Conservation (phyloP, 2,797 vertebrate genomes). For the Neosilurus mollespiculum region DNA sequence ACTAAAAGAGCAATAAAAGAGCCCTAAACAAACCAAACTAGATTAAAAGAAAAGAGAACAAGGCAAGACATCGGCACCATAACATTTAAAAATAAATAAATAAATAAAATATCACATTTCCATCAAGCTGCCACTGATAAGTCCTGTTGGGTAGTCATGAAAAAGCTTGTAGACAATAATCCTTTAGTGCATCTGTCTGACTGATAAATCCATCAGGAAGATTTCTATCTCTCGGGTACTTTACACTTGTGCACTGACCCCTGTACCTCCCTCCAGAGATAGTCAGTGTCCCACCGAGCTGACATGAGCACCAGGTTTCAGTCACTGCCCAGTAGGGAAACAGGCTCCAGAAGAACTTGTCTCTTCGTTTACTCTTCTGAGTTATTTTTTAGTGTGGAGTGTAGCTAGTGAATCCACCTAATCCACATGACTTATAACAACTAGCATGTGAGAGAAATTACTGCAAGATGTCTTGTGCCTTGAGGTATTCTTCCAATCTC, state of each 20-base stretch:
- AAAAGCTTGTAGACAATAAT: neutral
- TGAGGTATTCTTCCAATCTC: neutral
- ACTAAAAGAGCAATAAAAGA: neutral
- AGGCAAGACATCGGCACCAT: neutral
- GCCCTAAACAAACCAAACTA: neutral
- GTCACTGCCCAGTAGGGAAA: neutral
- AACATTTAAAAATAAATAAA: neutral
- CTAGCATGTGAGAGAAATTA: constrained; percentile 59
- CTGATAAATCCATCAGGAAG: constrained; percentile 4
- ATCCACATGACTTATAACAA: constrained; percentile 36
- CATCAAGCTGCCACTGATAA: neutral
- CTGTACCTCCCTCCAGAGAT: constrained; percentile 62
- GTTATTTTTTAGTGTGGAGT: neutral
- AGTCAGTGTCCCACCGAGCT: constrained; percentile 56
- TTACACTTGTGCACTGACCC: constrained; percentile 54
- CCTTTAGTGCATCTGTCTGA: neutral
- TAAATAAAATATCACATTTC: neutral
- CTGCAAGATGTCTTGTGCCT: constrained; percentile 10
- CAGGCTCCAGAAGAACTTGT: neutral
- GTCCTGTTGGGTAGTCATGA: neutral
- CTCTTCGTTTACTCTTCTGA: neutral
- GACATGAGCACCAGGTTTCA: constrained; percentile 48
- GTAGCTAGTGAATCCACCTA: constrained; percentile 1
- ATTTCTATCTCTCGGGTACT: neutral
- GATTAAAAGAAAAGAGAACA: neutral